Evolutionary conservation across 1,140 invertebrate species (phyloP).

Genomic region (Thrips palmi): DNA sequence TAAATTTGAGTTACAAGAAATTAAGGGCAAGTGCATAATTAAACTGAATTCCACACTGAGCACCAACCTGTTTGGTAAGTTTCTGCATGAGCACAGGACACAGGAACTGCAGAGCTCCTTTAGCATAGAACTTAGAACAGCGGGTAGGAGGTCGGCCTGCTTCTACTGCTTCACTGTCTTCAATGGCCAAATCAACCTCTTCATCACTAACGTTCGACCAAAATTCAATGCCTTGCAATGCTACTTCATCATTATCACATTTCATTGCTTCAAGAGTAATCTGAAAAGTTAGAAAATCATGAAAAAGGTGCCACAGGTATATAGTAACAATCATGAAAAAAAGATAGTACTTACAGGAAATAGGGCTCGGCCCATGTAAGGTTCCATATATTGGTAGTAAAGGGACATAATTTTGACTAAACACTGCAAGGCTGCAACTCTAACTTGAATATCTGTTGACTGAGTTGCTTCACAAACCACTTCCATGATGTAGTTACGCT

Average conservation of each 20-base stretch:
- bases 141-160: constrained; percentile 75
- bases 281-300: constrained; percentile 24
- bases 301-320: not conserved
- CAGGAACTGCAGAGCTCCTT: constrained; percentile 87
- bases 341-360: constrained; percentile 56
- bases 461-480: constrained; percentile 89
- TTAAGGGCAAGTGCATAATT: not conserved
- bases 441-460: constrained; percentile 66
- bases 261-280: constrained; percentile 99
- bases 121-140: constrained; percentile 83
- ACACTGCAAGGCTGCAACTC: constrained; percentile 92
- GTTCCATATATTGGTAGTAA: constrained; percentile 98
- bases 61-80: constrained; percentile 68
- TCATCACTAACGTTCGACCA: constrained; percentile 99
- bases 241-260: constrained; percentile 85
- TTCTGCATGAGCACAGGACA: constrained; percentile 88
- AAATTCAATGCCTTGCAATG: constrained; percentile 98
- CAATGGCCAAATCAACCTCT: constrained; percentile 91
- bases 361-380: constrained; percentile 94
- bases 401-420: constrained; percentile 97
- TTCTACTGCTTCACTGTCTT: constrained; percentile 84
- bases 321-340: constrained; percentile 1
- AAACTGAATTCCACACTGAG: not conserved
- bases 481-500: constrained; percentile 99
- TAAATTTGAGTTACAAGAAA: not conserved